Evolutionary conservation across 1,140 invertebrate species (phyloP).

Genomic region (Nomia melanderi): DNA sequence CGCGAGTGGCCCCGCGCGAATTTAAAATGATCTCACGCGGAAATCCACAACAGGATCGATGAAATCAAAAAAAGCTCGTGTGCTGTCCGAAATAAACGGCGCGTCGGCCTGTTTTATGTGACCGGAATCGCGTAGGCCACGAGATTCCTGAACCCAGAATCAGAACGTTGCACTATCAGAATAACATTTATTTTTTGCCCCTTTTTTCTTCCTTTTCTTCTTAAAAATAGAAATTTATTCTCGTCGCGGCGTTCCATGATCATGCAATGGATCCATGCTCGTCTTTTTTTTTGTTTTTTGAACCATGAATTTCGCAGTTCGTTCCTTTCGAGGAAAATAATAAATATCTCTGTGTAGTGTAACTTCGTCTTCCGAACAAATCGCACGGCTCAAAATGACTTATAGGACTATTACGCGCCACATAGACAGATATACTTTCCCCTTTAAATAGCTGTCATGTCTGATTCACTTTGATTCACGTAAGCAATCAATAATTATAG

Average conservation of each 20-base stretch:
- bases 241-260: neutral
- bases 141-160: conserved; percentile 23
- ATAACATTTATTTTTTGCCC: neutral
- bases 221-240: conserved; percentile 19
- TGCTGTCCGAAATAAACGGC: neutral
- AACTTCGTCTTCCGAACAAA: too few relatives aligned
- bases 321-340: too few relatives aligned
- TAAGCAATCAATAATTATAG: too few relatives aligned
- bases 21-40: neutral
- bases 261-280: neutral
- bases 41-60: neutral
- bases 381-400: too few relatives aligned
- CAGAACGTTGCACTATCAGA: conserved; percentile 9
- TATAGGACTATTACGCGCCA: too few relatives aligned
- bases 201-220: neutral
- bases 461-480: too few relatives aligned
- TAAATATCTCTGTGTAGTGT: too few relatives aligned
- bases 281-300: neutral
- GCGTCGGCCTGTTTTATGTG: neutral
- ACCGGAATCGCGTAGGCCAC: neutral
- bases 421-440: too few relatives aligned
- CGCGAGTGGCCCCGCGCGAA: too few relatives aligned
- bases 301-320: neutral
- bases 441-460: too few relatives aligned
- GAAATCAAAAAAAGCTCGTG: neutral